Evolutionary conservation across 2,888 invertebrate genomes (phyloP).

Genomic region (Balanococcus diminutus): DNA sequence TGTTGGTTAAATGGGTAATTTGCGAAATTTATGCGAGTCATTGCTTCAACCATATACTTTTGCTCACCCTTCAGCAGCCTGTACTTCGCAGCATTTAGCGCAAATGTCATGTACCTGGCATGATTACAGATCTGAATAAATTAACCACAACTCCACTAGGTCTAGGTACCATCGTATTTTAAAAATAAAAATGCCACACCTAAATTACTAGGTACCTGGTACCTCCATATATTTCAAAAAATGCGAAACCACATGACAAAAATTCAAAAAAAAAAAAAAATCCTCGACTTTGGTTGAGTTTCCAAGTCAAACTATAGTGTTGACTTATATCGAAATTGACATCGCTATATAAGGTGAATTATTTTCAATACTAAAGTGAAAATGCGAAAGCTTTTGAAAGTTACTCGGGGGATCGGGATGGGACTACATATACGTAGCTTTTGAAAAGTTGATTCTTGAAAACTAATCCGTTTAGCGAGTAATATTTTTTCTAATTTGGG

Average conservation of each 20-base stretch:
- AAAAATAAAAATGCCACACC: neutral
- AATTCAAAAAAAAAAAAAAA: no score
- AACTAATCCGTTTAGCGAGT: slow-evolving; percentile 1
- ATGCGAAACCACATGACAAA: no score
- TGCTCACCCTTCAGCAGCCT: neutral
- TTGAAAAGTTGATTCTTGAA: neutral
- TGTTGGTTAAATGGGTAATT: slow-evolving; percentile 16
- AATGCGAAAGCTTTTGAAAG: no score
- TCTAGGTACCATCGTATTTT: neutral
- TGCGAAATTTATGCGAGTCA: slow-evolving; percentile 19
- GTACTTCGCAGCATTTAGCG: neutral
- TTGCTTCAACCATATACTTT: neutral
- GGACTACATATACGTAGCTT: neutral
- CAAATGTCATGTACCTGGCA: neutral
- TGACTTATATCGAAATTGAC: no score
- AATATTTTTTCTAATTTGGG: neutral
- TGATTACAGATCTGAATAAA: slow-evolving; percentile 25
- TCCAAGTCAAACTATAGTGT: no score
- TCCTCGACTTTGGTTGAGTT: no score
- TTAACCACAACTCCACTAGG: neutral
- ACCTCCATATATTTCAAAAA: no score
- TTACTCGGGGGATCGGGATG: no score
- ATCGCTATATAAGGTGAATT: no score
- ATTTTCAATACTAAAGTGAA: no score
- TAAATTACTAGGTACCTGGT: neutral